These are phyloP conservation scores for Trichonephila clavipes DNA, from an alignment of 1,140 invertebrate species.

Conservation along the genomic window DNA sequence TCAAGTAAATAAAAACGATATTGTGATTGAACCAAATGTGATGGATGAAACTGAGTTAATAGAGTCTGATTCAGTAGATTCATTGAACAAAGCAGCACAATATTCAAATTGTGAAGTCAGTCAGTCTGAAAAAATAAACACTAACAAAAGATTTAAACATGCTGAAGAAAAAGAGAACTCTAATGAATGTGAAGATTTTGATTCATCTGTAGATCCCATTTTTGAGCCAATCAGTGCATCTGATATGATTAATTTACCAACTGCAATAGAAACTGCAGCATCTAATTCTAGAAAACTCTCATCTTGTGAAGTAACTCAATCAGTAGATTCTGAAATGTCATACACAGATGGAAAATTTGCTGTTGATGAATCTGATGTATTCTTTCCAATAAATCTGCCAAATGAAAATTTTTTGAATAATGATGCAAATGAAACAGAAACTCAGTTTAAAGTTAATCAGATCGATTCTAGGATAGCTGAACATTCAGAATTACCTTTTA, in stretches of 20 bases:
- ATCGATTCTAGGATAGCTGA: not conserved
- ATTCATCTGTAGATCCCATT: not conserved
- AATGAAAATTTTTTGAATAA: not conserved
- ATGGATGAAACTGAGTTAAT: not conserved
- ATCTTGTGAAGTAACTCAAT: constrained; percentile 62
- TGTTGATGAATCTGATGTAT: constrained; percentile 46
- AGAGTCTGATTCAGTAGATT: not conserved
- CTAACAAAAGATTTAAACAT: not conserved
- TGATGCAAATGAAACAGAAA: not conserved
- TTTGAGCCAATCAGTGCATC: not conserved
- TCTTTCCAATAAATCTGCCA: not conserved
- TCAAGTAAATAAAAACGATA: not conserved
- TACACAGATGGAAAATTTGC: not conserved
- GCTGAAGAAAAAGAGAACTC: not conserved
- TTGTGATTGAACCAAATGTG: not conserved
- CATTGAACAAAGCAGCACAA: not conserved
- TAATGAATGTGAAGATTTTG: constrained; percentile 24
- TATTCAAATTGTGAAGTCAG: constrained; percentile 3
- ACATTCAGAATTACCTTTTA: not conserved
- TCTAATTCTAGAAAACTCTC: constrained; percentile 17
- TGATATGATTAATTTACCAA: not conserved
- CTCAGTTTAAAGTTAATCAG: not conserved
- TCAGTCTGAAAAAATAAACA: constrained; percentile 24
- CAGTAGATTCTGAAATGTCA: constrained; percentile 28
- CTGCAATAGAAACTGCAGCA: not conserved